Evolutionary conservation across 2,888 invertebrate genomes (phyloP).

Genomic region (Catocala fraxini): DNA sequence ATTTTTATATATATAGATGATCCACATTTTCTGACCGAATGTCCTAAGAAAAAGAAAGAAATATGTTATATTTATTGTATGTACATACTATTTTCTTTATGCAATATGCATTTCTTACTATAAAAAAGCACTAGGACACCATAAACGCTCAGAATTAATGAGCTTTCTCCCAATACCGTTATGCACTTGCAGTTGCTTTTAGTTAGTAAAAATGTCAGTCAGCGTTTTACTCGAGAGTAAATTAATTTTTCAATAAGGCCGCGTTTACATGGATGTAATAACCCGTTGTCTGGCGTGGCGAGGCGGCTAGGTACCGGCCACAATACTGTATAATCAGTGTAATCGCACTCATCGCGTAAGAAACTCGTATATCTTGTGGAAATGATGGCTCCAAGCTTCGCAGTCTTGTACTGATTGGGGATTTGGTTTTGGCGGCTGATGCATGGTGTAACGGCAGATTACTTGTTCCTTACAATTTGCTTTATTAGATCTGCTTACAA

Average conservation of each 20-base stretch:
- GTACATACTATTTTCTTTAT: too few species aligned
- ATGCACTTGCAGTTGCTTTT: slow-evolving; percentile 15
- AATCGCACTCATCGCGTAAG: slow-evolving; percentile 53
- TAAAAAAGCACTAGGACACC: slow-evolving; percentile 14
- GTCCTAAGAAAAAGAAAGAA: too few species aligned
- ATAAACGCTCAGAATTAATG: slow-evolving; percentile 15
- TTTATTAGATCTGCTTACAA: too few species aligned
- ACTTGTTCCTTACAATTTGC: too few species aligned
- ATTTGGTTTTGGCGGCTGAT: slow-evolving; percentile 11
- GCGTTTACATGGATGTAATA: slow-evolving; percentile 29
- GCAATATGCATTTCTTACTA: too few species aligned
- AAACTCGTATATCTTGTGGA: slow-evolving; percentile 50
- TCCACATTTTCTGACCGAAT: too few species aligned
- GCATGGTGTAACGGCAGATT: too few species aligned
- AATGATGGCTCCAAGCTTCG: slow-evolving; percentile 36
- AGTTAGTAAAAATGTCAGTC: slow-evolving; percentile 43
- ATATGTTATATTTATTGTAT: too few species aligned
- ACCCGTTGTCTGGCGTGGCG: slow-evolving; percentile 21
- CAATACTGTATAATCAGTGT: slow-evolving; percentile 49
- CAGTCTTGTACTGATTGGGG: slow-evolving; percentile 20
- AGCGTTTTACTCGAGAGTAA: slow-evolving; percentile 27
- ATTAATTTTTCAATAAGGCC: slow-evolving; percentile 46
- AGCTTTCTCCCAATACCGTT: slow-evolving; percentile 23
- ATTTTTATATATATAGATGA: too few species aligned
- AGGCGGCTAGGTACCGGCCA: slow-evolving; percentile 27